Conservation (phyloP, 2,113 vertebrate genomes). For the Neotoma lepida region DNA sequence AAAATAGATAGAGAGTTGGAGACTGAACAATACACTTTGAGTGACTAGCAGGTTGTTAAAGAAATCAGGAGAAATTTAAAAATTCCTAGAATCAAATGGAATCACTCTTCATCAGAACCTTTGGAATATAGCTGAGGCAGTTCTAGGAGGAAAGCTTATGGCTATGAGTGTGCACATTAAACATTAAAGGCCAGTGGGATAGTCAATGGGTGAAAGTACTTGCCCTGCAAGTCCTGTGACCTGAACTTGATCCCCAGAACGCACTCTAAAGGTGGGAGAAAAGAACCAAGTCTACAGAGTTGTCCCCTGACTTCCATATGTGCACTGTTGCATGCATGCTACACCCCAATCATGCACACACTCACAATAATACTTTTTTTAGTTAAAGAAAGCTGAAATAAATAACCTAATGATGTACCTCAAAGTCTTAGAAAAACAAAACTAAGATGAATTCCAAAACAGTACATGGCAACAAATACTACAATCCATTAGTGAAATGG, state of each 20-base stretch:
- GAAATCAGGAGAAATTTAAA: background rate
- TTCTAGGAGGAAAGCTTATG: background rate
- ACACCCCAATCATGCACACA: background rate
- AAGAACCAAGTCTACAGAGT: background rate
- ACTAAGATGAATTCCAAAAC: background rate
- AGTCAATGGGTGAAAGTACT: background rate
- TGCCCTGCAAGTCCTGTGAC: background rate
- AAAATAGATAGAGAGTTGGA: background rate
- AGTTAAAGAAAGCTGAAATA: background rate
- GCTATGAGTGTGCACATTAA: too few species aligned
- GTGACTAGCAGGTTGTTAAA: background rate
- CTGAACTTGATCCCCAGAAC: background rate
- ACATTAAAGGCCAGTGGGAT: background rate
- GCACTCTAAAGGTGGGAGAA: background rate
- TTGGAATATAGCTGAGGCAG: background rate
- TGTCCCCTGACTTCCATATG: background rate
- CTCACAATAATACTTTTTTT: background rate
- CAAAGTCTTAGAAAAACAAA: background rate
- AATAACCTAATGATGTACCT: background rate
- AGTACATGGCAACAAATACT: background rate
- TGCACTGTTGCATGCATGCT: background rate
- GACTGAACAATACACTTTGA: background rate
- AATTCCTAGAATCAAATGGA: background rate
- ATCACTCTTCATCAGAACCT: background rate
- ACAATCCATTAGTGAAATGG: too few species aligned